A percentile compares a stretch with the other conserved stretches of the same genome.
Evolutionary conservation across 2,888 invertebrate species (phyloP).

Genomic region (Acrobasis repandana): DNA sequence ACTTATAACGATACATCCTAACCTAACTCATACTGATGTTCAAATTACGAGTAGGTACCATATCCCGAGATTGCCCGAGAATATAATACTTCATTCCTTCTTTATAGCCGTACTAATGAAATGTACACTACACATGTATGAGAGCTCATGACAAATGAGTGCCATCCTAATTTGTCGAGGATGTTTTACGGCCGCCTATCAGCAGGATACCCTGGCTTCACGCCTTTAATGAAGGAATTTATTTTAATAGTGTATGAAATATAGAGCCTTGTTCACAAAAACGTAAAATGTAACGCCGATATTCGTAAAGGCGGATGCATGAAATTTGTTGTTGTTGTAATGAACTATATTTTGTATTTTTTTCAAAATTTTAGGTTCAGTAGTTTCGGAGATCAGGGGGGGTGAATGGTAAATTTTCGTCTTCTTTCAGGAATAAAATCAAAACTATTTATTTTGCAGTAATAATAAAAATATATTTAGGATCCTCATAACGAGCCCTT

Average conservation of each 20-base stretch:
- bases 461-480: too few relatives aligned
- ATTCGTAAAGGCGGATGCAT: not conserved
- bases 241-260: conserved; percentile 41
- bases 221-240: conserved; percentile 51
- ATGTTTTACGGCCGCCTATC: conserved; percentile 54
- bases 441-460: too few relatives aligned
- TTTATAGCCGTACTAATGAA: conserved; percentile 54
- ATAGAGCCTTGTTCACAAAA: not conserved
- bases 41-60: conserved; percentile 29
- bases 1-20: not conserved
- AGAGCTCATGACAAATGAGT: conserved; percentile 63
- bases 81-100: conserved; percentile 50
- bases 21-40: conserved; percentile 18
- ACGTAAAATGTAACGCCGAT: not conserved
- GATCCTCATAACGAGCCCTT: too few relatives aligned
- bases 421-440: too few relatives aligned
- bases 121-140: conserved; percentile 42
- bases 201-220: conserved; percentile 55
- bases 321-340: not conserved
- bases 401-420: too few relatives aligned
- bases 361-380: too few relatives aligned
- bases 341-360: too few relatives aligned
- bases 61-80: conserved; percentile 36
- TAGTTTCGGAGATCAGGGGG: too few relatives aligned
- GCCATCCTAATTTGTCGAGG: conserved; percentile 68